A percentile compares a stretch with the other conserved stretches of the same genome.
These are phyloP conservation scores for Sarcoramphus papa DNA, from an alignment of 2,797 vertebrate species.

Conservation along the genomic window DNA sequence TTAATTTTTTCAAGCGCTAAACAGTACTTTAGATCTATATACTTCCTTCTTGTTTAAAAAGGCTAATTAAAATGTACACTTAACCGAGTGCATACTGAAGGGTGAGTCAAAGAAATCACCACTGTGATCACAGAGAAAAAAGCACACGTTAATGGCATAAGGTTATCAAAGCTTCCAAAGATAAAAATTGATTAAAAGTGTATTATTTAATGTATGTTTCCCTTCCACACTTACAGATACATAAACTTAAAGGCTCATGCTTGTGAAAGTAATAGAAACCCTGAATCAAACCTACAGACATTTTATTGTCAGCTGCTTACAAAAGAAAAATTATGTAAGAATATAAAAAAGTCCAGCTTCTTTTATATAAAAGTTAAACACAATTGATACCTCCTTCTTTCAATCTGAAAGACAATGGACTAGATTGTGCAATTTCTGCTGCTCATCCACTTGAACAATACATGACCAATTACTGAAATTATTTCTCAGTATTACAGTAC, in stretches of 20 bases:
- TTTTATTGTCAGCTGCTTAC: not conserved
- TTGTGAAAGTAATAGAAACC: not conserved
- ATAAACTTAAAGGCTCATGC: not conserved
- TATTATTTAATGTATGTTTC: not conserved
- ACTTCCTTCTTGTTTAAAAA: not conserved
- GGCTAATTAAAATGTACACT: slow-evolving; percentile 58
- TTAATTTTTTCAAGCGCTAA: slow-evolving; percentile 20
- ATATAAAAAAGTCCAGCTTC: not conserved
- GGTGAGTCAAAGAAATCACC: slow-evolving; percentile 48
- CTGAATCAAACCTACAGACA: not conserved
- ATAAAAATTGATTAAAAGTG: not conserved
- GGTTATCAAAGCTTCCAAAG: not conserved
- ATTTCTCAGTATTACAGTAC: not conserved
- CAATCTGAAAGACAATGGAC: not conserved
- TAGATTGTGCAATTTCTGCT: not conserved
- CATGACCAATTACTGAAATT: not conserved
- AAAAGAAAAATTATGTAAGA: not conserved
- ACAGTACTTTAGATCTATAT: slow-evolving; percentile 48
- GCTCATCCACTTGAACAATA: not conserved
- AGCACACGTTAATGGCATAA: not conserved
- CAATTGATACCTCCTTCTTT: not conserved
- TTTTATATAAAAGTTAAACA: not conserved
- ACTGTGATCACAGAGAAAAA: slow-evolving; percentile 21
- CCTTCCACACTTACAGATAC: not conserved
- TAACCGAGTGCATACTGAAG: slow-evolving; percentile 42